phyloP scores from a whole-genome alignment of 2,888 invertebrate species.

The Mythimna vitellina region DNA sequence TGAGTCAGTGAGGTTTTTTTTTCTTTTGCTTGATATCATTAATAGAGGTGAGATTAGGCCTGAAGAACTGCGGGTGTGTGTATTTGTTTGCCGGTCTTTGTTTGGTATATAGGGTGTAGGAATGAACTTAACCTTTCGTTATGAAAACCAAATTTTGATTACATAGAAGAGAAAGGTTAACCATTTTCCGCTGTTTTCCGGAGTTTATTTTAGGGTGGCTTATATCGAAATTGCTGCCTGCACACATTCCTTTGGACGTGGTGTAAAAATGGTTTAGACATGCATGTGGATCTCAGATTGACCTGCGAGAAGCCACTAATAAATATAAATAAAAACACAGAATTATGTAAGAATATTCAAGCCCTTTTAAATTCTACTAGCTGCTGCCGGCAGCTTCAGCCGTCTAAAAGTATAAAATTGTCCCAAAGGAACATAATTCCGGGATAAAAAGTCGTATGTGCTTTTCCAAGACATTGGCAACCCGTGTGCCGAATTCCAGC shows the following conservation, averaged over 20 bases:
- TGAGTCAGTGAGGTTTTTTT: slow-evolving; percentile 76
- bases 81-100: not conserved
- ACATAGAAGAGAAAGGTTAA: not conserved
- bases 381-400: no score
- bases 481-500: no score
- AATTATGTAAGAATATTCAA: no score
- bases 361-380: no score
- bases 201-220: not conserved
- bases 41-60: slow-evolving; percentile 29
- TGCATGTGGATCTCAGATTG: no score
- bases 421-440: no score
- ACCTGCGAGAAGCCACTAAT: no score
- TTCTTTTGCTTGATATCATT: slow-evolving; percentile 41
- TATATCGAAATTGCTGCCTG: not conserved
- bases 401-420: no score
- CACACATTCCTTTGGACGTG: not conserved
- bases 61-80: slow-evolving; percentile 24
- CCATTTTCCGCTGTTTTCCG: not conserved
- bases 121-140: not conserved
- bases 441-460: no score
- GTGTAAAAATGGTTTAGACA: not conserved
- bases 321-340: no score
- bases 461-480: no score
- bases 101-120: not conserved
- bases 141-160: no score